Evolutionary conservation across 2,113 vertebrate species (phyloP).

Genomic region (Caretta caretta): DNA sequence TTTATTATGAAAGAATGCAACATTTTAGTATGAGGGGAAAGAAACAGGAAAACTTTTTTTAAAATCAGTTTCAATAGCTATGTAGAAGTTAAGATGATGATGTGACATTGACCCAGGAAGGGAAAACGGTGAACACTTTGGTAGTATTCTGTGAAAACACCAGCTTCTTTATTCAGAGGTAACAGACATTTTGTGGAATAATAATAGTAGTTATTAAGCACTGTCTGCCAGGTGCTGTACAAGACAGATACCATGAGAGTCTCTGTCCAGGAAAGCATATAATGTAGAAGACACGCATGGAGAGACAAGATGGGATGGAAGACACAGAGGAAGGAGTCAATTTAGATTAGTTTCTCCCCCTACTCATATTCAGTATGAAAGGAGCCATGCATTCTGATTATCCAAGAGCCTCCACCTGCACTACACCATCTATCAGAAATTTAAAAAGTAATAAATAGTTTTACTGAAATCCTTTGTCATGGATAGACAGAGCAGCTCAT

Average conservation of each 20-base stretch:
- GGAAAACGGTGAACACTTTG: neutral
- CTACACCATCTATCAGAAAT: neutral
- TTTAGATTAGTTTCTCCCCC: neutral
- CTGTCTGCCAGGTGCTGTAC: neutral
- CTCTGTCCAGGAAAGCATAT: neutral
- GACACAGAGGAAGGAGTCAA: neutral
- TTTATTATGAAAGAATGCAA: neutral
- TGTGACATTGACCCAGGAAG: neutral
- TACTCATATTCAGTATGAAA: neutral
- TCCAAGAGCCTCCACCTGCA: neutral
- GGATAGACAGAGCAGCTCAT: neutral
- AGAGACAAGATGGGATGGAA: neutral
- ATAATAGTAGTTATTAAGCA: neutral
- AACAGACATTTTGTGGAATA: neutral
- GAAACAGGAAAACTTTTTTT: neutral
- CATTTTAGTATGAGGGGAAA: neutral
- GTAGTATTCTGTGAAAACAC: neutral
- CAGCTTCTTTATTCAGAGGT: neutral
- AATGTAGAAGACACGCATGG: neutral
- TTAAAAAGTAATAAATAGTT: neutral
- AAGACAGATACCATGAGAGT: neutral
- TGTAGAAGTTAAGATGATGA: neutral
- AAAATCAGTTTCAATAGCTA: neutral
- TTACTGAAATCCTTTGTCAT: neutral
- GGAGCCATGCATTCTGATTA: neutral